Conservation (phyloP, 1,140 invertebrate genomes). For the Melanaphis sacchari region DNA sequence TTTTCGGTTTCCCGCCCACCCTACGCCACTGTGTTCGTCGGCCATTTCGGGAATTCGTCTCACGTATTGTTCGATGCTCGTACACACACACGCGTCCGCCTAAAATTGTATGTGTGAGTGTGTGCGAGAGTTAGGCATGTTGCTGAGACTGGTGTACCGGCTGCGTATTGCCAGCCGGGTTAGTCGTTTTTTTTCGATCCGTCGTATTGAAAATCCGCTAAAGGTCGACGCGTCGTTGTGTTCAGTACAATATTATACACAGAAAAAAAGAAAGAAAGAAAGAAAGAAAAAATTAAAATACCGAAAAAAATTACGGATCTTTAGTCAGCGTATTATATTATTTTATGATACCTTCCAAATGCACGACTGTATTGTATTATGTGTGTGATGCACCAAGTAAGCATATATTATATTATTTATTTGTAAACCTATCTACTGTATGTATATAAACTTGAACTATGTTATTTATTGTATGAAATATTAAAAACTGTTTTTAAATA, state of each 20-base stretch:
- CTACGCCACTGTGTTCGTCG: neutral
- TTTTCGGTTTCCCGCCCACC: neutral
- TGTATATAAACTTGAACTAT: neutral
- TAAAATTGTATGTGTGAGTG: neutral
- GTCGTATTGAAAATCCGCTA: constrained; percentile 18
- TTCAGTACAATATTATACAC: neutral
- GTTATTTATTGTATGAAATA: neutral
- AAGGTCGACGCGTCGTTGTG: neutral
- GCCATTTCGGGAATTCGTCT: constrained; percentile 12
- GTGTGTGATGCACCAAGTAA: neutral
- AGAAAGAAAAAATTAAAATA: neutral
- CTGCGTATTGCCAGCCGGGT: neutral
- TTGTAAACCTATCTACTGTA: neutral
- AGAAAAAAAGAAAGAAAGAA: neutral
- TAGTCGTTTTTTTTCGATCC: neutral
- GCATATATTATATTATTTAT: neutral
- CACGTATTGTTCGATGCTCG: constrained; percentile 11
- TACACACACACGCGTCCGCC: neutral
- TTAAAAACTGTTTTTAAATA: neutral
- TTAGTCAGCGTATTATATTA: neutral
- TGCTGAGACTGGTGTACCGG: neutral
- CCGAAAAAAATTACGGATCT: neutral
- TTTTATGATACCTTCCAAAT: neutral
- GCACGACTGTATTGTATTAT: neutral
- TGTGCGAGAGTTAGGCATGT: neutral